Evolutionary conservation across 2,113 vertebrate species (phyloP), one percentile per base, ranked within the genome.

Genomic region (Apistogramma diplotaenia): DNA sequence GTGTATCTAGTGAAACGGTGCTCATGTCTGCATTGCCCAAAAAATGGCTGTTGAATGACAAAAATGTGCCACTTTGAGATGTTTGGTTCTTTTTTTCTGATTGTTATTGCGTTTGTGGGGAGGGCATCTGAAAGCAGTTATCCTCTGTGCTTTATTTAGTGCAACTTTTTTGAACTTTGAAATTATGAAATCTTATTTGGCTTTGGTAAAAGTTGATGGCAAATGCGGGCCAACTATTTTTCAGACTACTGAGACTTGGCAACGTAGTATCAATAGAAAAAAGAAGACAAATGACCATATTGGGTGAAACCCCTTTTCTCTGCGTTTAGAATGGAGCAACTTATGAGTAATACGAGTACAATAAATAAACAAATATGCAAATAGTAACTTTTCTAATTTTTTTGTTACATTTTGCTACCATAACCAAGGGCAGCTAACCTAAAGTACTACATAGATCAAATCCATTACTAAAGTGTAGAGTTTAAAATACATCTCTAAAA

Each of bases 371-470:
- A 19, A 70, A 67, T 27, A 67, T 23, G 46, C 43, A 65, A 43
- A 65, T 43, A 43, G 61, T 15, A 1, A 1, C n/a, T 65, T 65
- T 43, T 21, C 25, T 67, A 0, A 7, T 27, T 70, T 12, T 49
- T 8, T 0, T 0, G 18, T 70, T 51, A 31, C 29, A 31, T 1
- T 67, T 67, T 16, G 46, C 6, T 46, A 9, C 37, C 27, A 19
- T 51, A 5, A 31, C 19, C 23, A 31, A 31, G 43, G 18, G 16
- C 49, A 29, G 16, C 49, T 29, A 53, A n/a, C 51, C 51, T 10
- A 29, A 1, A 54, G n/a, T 21, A 21, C n/a, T 21, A 70, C 27
- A 11, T 46, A 18, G 21, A 46, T 46, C 61, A 46, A 15, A 18
- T 65, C 43, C 13, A 46, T 43, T 21, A 65, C 21, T 67, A 46